Conservation (phyloP, 2,113 vertebrate species). For the Arvicanthis niloticus region DNA sequence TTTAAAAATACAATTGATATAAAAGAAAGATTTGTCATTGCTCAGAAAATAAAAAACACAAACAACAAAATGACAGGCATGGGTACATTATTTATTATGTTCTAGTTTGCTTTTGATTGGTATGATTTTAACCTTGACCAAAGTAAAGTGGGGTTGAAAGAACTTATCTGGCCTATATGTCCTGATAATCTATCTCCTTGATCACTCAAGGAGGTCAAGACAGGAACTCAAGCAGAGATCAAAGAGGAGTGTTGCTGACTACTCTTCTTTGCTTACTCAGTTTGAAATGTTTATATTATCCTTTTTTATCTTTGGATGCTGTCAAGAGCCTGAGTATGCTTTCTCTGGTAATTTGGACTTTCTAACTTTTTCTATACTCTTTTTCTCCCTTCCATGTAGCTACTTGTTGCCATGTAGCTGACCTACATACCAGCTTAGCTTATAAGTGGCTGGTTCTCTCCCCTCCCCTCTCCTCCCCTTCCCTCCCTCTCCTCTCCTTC, state of each 20-base stretch:
- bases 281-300: background rate
- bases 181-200: too few species aligned
- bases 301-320: background rate
- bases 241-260: background rate
- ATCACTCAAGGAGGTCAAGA: too few species aligned
- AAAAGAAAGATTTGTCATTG: background rate
- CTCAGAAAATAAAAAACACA: background rate
- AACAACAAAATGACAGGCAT: background rate
- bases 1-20: background rate
- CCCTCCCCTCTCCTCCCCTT: background rate
- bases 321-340: background rate
- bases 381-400: rapidly evolving
- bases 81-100: background rate
- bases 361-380: background rate
- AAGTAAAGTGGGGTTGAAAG: background rate
- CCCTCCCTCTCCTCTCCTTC: too few species aligned
- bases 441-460: background rate
- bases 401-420: background rate
- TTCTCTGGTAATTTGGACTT: background rate
- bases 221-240: background rate
- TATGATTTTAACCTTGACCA: background rate
- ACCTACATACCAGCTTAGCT: background rate
- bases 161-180: background rate
- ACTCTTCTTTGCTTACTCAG: background rate
- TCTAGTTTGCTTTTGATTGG: background rate